These are phyloP conservation scores for Enteromius paludinosus DNA, from an alignment of 2,797 vertebrate species.

Conservation along the genomic window DNA sequence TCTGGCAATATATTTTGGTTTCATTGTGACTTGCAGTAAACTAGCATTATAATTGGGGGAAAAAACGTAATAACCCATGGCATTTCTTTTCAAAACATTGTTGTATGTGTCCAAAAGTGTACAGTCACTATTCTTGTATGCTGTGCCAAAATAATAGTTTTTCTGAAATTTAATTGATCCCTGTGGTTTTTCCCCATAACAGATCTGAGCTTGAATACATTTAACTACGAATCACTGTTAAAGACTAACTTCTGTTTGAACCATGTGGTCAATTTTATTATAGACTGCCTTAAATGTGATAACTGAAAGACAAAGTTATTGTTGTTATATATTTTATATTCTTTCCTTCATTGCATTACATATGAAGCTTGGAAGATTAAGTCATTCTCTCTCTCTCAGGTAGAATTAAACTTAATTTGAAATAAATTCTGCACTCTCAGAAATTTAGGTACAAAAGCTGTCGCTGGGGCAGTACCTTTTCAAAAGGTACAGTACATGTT, in stretches of 20 bases:
- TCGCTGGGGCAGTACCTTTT: too few relatives aligned
- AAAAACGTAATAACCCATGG: neutral
- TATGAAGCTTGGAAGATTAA: neutral
- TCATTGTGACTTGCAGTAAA: neutral
- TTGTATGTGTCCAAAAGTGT: neutral
- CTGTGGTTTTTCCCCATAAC: neutral
- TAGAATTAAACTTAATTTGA: too few relatives aligned
- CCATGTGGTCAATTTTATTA: neutral
- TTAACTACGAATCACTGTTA: neutral
- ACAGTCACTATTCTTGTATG: neutral
- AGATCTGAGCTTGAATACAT: neutral
- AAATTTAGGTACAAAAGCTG: too few relatives aligned
- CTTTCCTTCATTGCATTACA: neutral
- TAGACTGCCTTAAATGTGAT: neutral
- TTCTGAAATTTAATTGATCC: neutral
- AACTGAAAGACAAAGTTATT: neutral
- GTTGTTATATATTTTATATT: neutral
- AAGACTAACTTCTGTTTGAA: conserved; percentile 5
- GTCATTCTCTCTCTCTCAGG: neutral
- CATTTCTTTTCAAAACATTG: neutral
- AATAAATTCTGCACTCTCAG: too few relatives aligned
- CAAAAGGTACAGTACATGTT: too few relatives aligned
- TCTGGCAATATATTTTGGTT: neutral
- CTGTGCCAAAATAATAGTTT: conserved; percentile 1
- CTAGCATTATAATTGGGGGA: neutral